phyloP scores from a whole-genome alignment of 2,113 vertebrate genomes.

The Salvelinus alpinus region DNA sequence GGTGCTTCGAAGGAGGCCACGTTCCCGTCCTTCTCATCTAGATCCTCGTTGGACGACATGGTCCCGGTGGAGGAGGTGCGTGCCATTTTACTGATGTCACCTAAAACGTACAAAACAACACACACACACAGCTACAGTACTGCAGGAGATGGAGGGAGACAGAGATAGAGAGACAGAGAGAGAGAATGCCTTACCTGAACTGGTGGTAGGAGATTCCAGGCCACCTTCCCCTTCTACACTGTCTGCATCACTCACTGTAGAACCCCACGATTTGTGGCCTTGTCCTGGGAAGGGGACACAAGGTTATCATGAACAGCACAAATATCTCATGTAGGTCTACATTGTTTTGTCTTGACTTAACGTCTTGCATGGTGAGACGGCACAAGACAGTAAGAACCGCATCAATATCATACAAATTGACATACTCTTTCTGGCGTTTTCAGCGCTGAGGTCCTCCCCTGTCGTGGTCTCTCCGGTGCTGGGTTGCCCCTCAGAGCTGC shows the following conservation, averaged over 20 bases:
- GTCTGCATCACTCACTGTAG: constrained; percentile 75
- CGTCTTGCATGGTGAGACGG: neutral
- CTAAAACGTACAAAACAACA: constrained; percentile 57
- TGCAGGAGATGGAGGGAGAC: neutral
- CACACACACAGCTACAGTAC: neutral
- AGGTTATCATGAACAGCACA: neutral
- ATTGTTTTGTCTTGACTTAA: neutral
- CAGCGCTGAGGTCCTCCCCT: constrained; percentile 29
- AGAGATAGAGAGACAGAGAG: neutral
- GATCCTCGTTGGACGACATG: constrained; percentile 82
- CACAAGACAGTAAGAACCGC: neutral
- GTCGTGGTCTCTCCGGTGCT: constrained; percentile 40
- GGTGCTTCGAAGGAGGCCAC: constrained; percentile 75
- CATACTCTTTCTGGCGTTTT: constrained; percentile 75
- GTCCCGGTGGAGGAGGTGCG: constrained; percentile 82
- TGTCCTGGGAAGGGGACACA: constrained; percentile 59
- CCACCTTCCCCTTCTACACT: constrained; percentile 63
- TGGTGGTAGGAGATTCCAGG: constrained; percentile 72
- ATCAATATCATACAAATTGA: neutral
- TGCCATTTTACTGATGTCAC: constrained; percentile 80
- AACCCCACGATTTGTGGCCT: constrained; percentile 91
- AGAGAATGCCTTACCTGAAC: constrained; percentile 65
- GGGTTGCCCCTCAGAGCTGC: constrained; percentile 48
- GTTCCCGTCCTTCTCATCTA: constrained; percentile 77
- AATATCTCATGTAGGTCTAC: neutral